Percentiles rank a stretch among this genome's conserved stretches.
These are phyloP conservation scores for Crenichthys baileyi DNA, from an alignment of 2,797 vertebrate species.

Conservation along the genomic window DNA sequence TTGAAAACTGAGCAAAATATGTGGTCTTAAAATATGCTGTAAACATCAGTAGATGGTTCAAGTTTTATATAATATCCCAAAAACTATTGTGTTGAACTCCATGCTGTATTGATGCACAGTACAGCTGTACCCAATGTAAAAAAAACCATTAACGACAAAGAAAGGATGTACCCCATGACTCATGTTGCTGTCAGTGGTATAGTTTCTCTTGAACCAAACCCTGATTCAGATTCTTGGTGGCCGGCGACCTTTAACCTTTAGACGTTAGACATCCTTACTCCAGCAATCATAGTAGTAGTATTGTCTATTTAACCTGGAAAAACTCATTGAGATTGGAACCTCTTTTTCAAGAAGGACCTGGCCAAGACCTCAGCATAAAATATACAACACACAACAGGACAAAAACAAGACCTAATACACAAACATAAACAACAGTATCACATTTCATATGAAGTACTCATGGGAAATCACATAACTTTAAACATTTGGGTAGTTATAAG, in stretches of 20 bases:
- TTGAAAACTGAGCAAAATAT: not conserved
- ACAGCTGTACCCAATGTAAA: not conserved
- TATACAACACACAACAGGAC: not conserved
- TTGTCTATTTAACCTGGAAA: not conserved
- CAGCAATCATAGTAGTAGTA: not conserved
- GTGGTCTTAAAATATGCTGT: not conserved
- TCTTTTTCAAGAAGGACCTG: not conserved
- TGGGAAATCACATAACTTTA: not conserved
- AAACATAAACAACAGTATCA: not conserved
- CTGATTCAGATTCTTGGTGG: fast-evolving
- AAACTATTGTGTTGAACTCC: not conserved
- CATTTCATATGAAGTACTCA: not conserved
- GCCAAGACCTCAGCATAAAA: not conserved
- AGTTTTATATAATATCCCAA: not conserved
- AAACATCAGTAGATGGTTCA: not conserved
- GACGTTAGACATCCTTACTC: not conserved
- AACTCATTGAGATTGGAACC: not conserved
- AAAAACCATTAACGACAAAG: not conserved
- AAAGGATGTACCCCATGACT: too few species aligned
- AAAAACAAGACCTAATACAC: not conserved
- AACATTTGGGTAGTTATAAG: not conserved
- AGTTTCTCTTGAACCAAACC: not conserved
- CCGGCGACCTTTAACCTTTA: not conserved
- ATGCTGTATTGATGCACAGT: not conserved
- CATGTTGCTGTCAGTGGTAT: not conserved